A percentile compares a stretch with the other conserved stretches of the same genome.
These are phyloP conservation scores for Melanchra persicariae DNA, from an alignment of 2,888 invertebrate genomes.

Conservation along the genomic window DNA sequence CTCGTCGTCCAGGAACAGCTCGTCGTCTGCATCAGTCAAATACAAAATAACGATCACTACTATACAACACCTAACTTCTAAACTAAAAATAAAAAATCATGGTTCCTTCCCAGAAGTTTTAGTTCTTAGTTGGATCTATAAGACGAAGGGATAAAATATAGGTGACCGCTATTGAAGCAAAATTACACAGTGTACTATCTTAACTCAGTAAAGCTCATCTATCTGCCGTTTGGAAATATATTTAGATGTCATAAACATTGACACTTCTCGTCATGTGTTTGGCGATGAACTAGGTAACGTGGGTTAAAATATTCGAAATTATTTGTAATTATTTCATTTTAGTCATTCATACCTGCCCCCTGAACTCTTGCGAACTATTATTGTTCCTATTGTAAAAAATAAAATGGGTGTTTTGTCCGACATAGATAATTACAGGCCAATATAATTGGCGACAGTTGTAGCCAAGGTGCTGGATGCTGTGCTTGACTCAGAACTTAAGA, in stretches of 20 bases:
- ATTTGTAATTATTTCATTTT: too few relatives aligned
- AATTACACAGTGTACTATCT: too few relatives aligned
- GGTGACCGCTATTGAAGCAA: too few relatives aligned
- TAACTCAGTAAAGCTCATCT: neutral
- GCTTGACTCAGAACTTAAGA: neutral
- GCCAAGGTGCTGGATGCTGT: neutral
- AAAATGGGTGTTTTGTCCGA: neutral
- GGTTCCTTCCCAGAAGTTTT: too few relatives aligned
- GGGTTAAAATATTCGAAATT: too few relatives aligned
- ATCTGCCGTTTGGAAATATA: slow-evolving; percentile 4
- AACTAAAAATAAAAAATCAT: too few relatives aligned
- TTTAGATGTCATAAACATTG: neutral
- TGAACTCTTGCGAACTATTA: neutral
- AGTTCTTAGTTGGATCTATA: too few relatives aligned
- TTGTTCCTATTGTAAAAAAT: neutral
- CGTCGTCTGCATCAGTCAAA: slow-evolving; percentile 73
- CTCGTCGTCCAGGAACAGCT: slow-evolving; percentile 78
- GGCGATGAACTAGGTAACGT: too few relatives aligned
- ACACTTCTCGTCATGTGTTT: too few relatives aligned
- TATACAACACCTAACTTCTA: too few relatives aligned
- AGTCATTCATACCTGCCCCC: too few relatives aligned
- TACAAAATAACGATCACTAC: neutral
- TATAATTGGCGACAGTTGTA: neutral
- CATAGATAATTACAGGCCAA: neutral
- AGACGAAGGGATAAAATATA: too few relatives aligned